A percentile compares a stretch with the other conserved stretches of the same genome.
Evolutionary conservation across 2,113 vertebrate genomes (phyloP).

Genomic region (Parotia lawesii): DNA sequence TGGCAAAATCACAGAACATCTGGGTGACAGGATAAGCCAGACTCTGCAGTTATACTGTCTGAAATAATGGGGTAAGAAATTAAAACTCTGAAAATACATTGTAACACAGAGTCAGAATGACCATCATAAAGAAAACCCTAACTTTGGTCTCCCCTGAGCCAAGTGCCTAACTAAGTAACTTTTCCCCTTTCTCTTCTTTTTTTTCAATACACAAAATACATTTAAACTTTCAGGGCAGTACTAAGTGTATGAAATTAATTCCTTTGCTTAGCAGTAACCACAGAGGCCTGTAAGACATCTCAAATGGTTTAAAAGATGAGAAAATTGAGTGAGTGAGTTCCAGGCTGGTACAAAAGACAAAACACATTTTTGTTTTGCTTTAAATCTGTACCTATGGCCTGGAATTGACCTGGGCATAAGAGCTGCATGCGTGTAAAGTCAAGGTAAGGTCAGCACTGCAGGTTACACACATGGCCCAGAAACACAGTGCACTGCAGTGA

Average conservation of each 20-base stretch:
- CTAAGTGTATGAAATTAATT: background rate
- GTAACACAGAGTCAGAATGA: background rate
- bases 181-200: background rate
- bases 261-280: background rate
- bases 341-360: background rate
- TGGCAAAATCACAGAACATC: background rate
- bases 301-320: background rate
- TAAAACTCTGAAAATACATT: background rate
- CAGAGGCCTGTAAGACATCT: background rate
- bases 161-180: background rate
- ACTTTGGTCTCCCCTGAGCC: background rate
- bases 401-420: background rate
- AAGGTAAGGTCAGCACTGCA: background rate
- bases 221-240: background rate
- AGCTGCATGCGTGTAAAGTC: background rate
- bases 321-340: background rate
- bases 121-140: background rate
- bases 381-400: background rate
- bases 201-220: background rate
- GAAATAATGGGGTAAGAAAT: background rate
- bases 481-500: background rate
- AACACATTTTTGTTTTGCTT: background rate
- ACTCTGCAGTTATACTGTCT: background rate
- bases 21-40: background rate
- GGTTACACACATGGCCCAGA: background rate